Conservation (phyloP, 2,888 invertebrate species). For the Diadegma fenestrale region DNA sequence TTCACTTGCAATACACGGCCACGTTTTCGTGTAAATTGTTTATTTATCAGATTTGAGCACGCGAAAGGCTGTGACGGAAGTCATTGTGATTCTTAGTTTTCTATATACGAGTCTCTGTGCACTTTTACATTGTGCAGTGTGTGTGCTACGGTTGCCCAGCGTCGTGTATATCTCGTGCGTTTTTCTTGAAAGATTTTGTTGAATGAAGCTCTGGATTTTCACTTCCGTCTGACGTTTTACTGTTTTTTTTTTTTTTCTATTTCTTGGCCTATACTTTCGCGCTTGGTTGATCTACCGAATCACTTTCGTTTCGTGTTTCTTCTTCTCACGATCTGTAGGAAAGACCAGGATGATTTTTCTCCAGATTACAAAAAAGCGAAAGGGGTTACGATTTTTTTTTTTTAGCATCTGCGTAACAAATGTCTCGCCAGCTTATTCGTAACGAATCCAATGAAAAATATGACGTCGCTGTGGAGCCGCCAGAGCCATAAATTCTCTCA, state of each 20-base stretch:
- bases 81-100: background rate
- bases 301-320: slow-evolving; percentile 65
- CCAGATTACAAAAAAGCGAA: slow-evolving; percentile 9
- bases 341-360: slow-evolving; percentile 32
- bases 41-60: background rate
- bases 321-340: slow-evolving; percentile 20
- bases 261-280: slow-evolving; percentile 59
- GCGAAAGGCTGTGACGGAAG: background rate
- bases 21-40: background rate
- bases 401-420: background rate
- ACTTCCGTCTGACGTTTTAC: slow-evolving; percentile 58
- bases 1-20: slow-evolving; percentile 14
- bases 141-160: background rate
- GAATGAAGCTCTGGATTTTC: slow-evolving; percentile 51
- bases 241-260: slow-evolving; percentile 34
- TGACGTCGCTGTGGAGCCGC: background rate
- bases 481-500: background rate
- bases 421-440: background rate
- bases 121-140: background rate
- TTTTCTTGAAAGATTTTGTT: slow-evolving; percentile 35
- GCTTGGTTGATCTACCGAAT: slow-evolving; percentile 68
- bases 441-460: background rate
- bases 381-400: slow-evolving; percentile 6
- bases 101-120: background rate
- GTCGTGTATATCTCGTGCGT: background rate